Evolutionary conservation across 2,888 invertebrate genomes (phyloP).

Genomic region (Hylaea fasciaria): DNA sequence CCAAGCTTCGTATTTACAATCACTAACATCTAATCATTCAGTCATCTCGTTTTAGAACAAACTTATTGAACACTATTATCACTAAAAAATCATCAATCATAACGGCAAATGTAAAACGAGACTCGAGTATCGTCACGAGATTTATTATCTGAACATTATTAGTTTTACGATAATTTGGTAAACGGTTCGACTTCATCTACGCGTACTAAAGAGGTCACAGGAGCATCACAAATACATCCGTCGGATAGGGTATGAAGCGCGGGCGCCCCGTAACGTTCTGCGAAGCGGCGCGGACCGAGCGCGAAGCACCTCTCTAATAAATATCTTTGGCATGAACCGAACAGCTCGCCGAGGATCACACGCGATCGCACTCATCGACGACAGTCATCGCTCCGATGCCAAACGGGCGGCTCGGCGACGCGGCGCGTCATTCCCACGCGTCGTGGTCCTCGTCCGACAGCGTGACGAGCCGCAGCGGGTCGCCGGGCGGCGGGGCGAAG

Average conservation of each 20-base stretch:
- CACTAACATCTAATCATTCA: constrained; percentile 82
- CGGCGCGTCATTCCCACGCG: constrained; percentile 71
- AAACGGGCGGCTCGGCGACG: constrained; percentile 40
- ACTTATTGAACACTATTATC: constrained; percentile 83
- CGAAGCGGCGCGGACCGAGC: constrained; percentile 49
- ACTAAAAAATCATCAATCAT: constrained; percentile 78
- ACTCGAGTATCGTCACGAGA: constrained; percentile 80
- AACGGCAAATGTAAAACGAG: constrained; percentile 80
- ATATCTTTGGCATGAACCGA: constrained; percentile 85
- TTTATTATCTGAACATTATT: constrained; percentile 67
- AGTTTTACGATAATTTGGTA: constrained; percentile 67
- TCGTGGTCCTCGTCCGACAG: constrained; percentile 74
- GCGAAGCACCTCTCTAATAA: constrained; percentile 73
- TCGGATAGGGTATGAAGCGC: constrained; percentile 58
- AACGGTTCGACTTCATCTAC: constrained; percentile 69
- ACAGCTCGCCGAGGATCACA: constrained; percentile 68
- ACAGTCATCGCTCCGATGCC: constrained; percentile 60
- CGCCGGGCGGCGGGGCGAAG: constrained; percentile 42
- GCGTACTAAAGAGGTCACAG: constrained; percentile 65
- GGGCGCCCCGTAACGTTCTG: constrained; percentile 44
- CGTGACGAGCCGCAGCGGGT: constrained; percentile 68
- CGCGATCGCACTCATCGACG: constrained; percentile 67
- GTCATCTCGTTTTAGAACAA: constrained; percentile 80
- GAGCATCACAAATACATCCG: constrained; percentile 66
- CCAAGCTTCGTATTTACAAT: constrained; percentile 83